Conservation (phyloP, 1,140 invertebrate genomes). For the Reticulitermes speratus region DNA sequence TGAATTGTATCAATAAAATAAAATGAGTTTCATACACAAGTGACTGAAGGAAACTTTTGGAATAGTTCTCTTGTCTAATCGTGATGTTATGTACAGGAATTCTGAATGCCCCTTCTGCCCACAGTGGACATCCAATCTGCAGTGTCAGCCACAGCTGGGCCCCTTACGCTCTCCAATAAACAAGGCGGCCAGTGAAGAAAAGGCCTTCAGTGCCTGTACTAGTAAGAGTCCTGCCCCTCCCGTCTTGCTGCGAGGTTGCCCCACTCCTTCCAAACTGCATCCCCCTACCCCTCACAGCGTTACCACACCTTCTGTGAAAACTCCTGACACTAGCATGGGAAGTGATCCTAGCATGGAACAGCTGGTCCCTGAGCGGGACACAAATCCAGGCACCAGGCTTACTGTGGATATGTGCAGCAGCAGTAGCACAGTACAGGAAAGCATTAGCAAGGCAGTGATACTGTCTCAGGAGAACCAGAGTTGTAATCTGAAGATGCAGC, state of each 20-base stretch:
- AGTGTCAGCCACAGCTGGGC: slow-evolving; percentile 40
- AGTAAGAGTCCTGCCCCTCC: slow-evolving; percentile 15
- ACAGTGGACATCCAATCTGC: slow-evolving; percentile 37
- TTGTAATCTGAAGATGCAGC: background rate
- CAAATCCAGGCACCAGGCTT: slow-evolving; percentile 13
- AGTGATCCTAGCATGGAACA: slow-evolving; percentile 20
- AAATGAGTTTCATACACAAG: too few relatives aligned
- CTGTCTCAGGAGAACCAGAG: background rate
- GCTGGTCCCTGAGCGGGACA: slow-evolving; percentile 32
- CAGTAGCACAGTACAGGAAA: background rate
- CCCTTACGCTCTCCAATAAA: slow-evolving; percentile 41
- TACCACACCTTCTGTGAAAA: background rate
- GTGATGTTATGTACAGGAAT: too few relatives aligned
- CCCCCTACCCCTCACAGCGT: background rate
- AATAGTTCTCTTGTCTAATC: too few relatives aligned
- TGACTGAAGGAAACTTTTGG: too few relatives aligned
- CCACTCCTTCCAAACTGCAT: slow-evolving; percentile 24
- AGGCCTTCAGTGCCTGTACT: slow-evolving; percentile 15
- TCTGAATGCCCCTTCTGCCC: background rate
- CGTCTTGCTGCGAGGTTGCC: background rate
- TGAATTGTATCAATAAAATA: too few relatives aligned
- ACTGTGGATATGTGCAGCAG: slow-evolving; percentile 21
- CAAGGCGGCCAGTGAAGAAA: background rate
- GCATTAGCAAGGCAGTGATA: background rate
- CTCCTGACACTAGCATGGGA: background rate